Evolutionary conservation across 2,797 vertebrate genomes (phyloP).

Genomic region (Enteromius afrohamiltoni): DNA sequence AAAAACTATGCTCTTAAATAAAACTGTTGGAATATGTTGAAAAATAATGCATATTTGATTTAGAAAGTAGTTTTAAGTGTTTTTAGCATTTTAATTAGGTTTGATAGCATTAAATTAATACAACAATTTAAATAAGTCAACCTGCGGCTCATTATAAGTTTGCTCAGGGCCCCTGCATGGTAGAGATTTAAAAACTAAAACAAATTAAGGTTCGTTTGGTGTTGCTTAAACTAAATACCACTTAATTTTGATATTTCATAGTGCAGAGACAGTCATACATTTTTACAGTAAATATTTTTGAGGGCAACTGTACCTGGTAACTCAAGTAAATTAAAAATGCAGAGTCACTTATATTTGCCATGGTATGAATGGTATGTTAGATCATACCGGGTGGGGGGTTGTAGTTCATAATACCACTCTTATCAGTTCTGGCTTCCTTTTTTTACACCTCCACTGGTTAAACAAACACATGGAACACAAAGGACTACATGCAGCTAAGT

Average conservation of each 20-base stretch:
- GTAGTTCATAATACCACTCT: slow-evolving; percentile 52
- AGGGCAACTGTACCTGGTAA: background rate
- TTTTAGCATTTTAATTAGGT: background rate
- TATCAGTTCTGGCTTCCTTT: slow-evolving; percentile 50
- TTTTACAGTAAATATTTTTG: background rate
- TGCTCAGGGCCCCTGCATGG: background rate
- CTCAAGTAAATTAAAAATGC: background rate
- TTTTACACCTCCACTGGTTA: slow-evolving; percentile 42
- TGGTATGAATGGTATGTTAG: slow-evolving; percentile 5
- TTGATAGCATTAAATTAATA: background rate
- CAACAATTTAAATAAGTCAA: background rate
- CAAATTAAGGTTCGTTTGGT: background rate
- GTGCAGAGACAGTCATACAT: background rate
- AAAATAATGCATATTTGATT: background rate
- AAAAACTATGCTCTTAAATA: background rate
- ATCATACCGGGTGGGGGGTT: slow-evolving; percentile 34
- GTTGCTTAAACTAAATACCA: background rate
- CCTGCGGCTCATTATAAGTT: background rate
- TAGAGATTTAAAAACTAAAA: background rate
- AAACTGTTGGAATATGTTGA: background rate
- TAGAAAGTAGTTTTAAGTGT: background rate
- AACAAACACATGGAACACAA: slow-evolving; percentile 45
- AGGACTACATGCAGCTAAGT: slow-evolving; percentile 50
- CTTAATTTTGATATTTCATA: background rate
- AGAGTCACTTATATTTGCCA: background rate